phyloP scores from a whole-genome alignment of 1,140 invertebrate species.

The Drosophila suzukii region DNA sequence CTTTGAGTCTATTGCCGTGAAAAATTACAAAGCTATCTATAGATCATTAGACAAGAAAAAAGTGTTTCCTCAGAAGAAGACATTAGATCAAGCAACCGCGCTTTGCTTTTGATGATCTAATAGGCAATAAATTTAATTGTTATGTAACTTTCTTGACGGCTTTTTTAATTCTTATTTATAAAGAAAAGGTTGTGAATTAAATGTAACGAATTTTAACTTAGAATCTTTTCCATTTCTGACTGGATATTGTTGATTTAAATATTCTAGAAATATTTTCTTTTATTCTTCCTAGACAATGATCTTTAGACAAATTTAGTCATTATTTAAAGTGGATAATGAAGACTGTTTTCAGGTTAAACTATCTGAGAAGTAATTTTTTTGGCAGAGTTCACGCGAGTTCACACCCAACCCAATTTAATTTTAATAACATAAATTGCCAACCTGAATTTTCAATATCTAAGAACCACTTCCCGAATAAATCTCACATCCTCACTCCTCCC shows the following conservation, averaged over 20 bases:
- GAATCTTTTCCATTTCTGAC: too few species aligned
- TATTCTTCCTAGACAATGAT: too few species aligned
- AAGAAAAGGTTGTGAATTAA: too few species aligned
- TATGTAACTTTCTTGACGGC: not conserved
- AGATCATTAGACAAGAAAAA: slow-evolving; percentile 63
- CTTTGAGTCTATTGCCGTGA: slow-evolving; percentile 39
- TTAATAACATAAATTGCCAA: not conserved
- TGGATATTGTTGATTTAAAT: too few species aligned
- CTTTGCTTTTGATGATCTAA: slow-evolving; percentile 22
- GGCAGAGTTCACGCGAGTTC: slow-evolving; percentile 4
- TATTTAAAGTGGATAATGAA: slow-evolving; percentile 27
- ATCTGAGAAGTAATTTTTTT: slow-evolving; percentile 17
- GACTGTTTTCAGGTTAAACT: slow-evolving; percentile 12
- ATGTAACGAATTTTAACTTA: too few species aligned
- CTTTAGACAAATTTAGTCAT: slow-evolving; percentile 15
- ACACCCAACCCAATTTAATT: not conserved
- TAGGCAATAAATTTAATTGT: slow-evolving; percentile 23
- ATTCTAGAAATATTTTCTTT: too few species aligned
- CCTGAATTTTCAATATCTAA: not conserved
- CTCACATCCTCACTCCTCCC: not conserved
- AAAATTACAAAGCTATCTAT: slow-evolving; percentile 42
- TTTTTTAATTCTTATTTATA: not conserved
- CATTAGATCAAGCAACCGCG: slow-evolving; percentile 19
- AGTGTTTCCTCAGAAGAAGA: slow-evolving; percentile 24
- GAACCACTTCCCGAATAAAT: slow-evolving; percentile 8